Percentiles rank a stretch among this genome's conserved stretches.
Conservation (phyloP, 2,797 vertebrate genomes). For the Onychomys torridus region DNA sequence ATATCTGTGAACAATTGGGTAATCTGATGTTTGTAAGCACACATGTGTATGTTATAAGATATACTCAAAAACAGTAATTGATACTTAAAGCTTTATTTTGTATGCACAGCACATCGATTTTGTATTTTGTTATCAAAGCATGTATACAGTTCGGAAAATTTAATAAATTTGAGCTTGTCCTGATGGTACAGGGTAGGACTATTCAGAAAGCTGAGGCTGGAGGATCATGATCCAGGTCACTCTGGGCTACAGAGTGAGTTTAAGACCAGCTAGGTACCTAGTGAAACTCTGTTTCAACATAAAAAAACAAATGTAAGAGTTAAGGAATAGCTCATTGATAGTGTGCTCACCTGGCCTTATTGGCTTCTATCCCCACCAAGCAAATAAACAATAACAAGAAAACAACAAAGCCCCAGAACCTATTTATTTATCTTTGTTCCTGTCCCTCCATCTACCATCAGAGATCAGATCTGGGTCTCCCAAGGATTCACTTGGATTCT, state of each 20-base stretch:
- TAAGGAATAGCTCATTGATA: background rate
- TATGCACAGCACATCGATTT: background rate
- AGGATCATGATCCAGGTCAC: background rate
- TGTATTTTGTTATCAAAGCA: constrained; percentile 16
- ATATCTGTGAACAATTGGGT: background rate
- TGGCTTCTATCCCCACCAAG: background rate
- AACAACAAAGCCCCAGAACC: too few relatives aligned
- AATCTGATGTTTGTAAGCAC: background rate
- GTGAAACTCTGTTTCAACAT: background rate
- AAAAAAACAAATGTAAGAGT: background rate
- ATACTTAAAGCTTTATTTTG: constrained; percentile 25
- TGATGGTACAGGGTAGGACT: background rate
- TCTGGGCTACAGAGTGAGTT: background rate
- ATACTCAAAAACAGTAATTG: background rate
- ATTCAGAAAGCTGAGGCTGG: too few relatives aligned
- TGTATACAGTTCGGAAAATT: background rate
- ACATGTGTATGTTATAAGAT: background rate
- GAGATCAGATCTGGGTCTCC: background rate
- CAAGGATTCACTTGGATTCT: background rate
- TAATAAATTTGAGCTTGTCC: background rate
- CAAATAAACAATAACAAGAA: background rate
- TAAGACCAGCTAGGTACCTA: background rate
- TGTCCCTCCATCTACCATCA: background rate
- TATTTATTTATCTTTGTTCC: background rate
- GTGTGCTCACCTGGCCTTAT: background rate